A percentile compares a stretch with the other conserved stretches of the same genome.
phyloP scores from a whole-genome alignment of 2,797 vertebrate species.

The Coluber constrictor region DNA sequence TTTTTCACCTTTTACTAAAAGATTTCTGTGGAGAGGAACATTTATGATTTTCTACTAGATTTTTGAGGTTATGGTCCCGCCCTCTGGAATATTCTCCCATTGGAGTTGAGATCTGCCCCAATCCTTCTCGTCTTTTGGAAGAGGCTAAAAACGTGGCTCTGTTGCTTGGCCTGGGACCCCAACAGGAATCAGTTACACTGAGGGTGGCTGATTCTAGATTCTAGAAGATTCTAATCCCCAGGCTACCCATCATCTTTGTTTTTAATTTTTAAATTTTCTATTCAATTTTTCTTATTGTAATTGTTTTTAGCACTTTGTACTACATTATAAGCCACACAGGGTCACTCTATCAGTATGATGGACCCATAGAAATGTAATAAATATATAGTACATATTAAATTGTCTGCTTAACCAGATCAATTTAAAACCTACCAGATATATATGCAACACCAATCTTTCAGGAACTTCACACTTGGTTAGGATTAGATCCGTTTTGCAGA shows the following conservation, averaged over 20 bases:
- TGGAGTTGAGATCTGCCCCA: background rate
- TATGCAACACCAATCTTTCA: background rate
- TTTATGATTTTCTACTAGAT: background rate
- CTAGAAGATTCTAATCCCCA: background rate
- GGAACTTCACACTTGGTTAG: background rate
- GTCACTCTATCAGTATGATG: background rate
- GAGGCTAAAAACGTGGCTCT: background rate
- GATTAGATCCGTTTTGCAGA: background rate
- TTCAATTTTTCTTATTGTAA: background rate
- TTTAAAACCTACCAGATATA: background rate
- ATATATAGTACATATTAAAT: background rate
- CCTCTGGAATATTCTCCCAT: background rate
- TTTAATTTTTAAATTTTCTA: background rate
- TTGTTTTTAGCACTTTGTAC: background rate
- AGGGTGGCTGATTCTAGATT: background rate
- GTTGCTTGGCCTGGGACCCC: background rate
- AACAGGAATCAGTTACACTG: background rate
- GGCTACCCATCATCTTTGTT: background rate
- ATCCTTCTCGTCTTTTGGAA: background rate
- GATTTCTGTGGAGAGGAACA: background rate
- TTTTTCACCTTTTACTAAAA: background rate
- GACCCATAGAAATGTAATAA: background rate
- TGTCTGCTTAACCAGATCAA: background rate
- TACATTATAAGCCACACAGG: background rate
- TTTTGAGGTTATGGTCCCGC: background rate